phyloP scores from a whole-genome alignment of 2,888 invertebrate genomes.

The Acrobasis suavella region DNA sequence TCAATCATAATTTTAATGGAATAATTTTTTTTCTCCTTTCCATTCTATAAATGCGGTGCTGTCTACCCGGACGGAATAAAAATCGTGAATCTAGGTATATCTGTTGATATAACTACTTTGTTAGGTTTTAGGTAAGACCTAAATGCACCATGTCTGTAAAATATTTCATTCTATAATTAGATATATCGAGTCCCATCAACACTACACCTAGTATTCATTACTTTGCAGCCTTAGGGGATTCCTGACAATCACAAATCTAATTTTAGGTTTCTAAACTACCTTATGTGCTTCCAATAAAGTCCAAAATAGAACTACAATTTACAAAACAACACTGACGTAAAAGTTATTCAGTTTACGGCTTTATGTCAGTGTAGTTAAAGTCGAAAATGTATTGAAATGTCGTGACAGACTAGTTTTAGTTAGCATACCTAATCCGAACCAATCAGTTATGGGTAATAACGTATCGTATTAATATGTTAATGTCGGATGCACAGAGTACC shows the following conservation, averaged over 20 bases:
- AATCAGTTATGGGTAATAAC: conserved; percentile 46
- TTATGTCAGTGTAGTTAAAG: not conserved
- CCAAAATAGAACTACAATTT: not conserved
- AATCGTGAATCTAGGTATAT: too few relatives aligned
- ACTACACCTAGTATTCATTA: conserved; percentile 21
- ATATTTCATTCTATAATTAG: conserved; percentile 6
- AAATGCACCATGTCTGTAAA: not conserved
- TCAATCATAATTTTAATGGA: too few relatives aligned
- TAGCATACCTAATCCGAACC: conserved; percentile 20
- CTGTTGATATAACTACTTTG: too few relatives aligned
- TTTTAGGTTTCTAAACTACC: conserved; percentile 3
- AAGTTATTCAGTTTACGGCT: not conserved
- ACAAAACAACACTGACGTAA: not conserved
- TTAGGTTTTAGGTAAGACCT: not conserved
- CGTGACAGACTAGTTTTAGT: conserved; percentile 16
- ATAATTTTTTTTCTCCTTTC: too few relatives aligned
- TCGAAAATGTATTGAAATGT: not conserved
- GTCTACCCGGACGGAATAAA: too few relatives aligned
- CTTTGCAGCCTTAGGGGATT: conserved; percentile 6
- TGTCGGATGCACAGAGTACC: conserved; percentile 27
- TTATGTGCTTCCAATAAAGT: not conserved
- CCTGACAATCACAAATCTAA: not conserved
- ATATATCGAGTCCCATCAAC: conserved; percentile 12
- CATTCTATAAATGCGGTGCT: too few relatives aligned
- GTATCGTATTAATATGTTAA: conserved; percentile 53